Conservation (phyloP, 1,140 invertebrate species). For the Goniozus legneri region DNA sequence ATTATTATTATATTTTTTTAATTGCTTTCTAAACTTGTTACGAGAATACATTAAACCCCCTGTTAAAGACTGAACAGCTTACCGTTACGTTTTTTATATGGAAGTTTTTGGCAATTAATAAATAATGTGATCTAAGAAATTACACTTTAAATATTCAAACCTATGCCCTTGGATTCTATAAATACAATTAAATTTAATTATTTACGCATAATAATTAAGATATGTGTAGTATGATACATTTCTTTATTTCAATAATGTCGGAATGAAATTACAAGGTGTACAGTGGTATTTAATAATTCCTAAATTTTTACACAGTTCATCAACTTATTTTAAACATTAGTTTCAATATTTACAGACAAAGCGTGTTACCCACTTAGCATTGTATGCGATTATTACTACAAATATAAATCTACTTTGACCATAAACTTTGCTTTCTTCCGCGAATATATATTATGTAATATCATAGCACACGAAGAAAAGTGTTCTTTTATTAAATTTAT, state of each 20-base stretch:
- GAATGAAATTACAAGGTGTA: slow-evolving; percentile 47
- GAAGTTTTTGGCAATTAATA: too few relatives aligned
- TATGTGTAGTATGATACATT: slow-evolving; percentile 29
- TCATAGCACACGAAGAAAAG: neutral
- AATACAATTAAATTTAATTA: too few relatives aligned
- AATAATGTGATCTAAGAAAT: too few relatives aligned
- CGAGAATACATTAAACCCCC: too few relatives aligned
- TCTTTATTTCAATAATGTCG: slow-evolving; percentile 43
- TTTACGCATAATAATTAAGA: too few relatives aligned
- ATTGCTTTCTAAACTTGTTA: too few relatives aligned
- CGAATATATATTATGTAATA: neutral
- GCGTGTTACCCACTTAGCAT: slow-evolving; percentile 11
- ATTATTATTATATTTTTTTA: too few relatives aligned
- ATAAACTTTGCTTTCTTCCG: slow-evolving; percentile 16
- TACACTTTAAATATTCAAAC: too few relatives aligned
- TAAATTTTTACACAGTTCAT: slow-evolving; percentile 37
- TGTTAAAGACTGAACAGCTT: too few relatives aligned
- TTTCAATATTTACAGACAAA: slow-evolving; percentile 42
- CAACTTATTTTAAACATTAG: slow-evolving; percentile 21
- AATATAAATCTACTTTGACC: slow-evolving; percentile 11
- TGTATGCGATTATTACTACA: slow-evolving; percentile 11
- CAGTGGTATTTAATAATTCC: slow-evolving; percentile 35
- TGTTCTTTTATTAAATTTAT: neutral
- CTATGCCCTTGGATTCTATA: too few relatives aligned
- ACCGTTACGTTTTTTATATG: too few relatives aligned